These are phyloP conservation scores for Pyrrhosoma nymphula DNA, from an alignment of 2,888 invertebrate genomes.

Conservation along the genomic window DNA sequence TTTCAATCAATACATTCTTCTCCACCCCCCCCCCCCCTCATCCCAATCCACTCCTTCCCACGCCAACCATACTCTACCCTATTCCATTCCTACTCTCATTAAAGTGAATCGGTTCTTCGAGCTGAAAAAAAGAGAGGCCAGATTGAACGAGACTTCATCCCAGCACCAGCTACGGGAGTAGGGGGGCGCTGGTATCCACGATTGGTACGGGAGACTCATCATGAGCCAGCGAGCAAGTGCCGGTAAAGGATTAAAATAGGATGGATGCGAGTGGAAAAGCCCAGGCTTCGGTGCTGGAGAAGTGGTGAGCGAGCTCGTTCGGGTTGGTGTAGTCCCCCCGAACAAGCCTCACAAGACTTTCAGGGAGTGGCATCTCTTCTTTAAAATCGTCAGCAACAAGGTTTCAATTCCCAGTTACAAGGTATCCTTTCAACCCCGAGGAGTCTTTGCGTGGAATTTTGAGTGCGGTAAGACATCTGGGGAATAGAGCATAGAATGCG, in stretches of 20 bases:
- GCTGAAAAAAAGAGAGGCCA: not conserved
- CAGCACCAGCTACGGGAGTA: not conserved
- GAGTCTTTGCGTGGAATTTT: not conserved
- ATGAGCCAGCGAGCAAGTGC: not conserved
- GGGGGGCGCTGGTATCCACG: not conserved
- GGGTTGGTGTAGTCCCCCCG: not conserved
- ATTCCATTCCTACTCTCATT: not conserved
- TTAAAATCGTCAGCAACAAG: not conserved
- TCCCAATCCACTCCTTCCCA: not conserved
- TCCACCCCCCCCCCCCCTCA: not conserved
- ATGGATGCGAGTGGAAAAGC: not conserved
- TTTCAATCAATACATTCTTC: not conserved
- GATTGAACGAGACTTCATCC: not conserved
- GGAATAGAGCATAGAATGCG: not conserved
- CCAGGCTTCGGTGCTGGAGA: not conserved
- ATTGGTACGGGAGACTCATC: not conserved
- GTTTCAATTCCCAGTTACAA: not conserved
- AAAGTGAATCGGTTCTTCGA: conserved; percentile 10
- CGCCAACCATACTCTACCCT: not conserved
- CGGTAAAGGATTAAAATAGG: not conserved
- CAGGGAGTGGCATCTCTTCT: not conserved
- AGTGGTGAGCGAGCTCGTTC: not conserved
- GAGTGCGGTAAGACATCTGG: not conserved
- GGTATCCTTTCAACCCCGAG: not conserved
- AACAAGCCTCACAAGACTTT: not conserved